Evolutionary conservation across 2,888 invertebrate species (phyloP), one percentile per base, ranked within the genome.

Genomic region (Scaptomyza parva): DNA sequence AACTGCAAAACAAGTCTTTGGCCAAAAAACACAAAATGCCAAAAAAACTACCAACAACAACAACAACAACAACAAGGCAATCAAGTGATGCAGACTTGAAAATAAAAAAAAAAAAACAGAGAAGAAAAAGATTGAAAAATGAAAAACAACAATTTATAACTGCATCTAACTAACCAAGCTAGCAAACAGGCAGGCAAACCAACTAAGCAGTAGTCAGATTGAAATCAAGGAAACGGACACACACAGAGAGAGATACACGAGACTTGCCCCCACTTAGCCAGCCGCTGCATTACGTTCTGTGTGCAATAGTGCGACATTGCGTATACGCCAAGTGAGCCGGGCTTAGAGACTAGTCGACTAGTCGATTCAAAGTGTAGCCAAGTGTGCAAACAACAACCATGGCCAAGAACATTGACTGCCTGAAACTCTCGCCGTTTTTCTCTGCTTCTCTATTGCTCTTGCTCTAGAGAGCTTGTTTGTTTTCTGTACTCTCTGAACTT

Each of bases 351-450:
- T 45, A 17, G 17, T n/a, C n/a, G n/a, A 20, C n/a, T 52, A 22
- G 53, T 18, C n/a, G n/a, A 39, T 40, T 59, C 58, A 60, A 70
- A 68, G 61, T 17, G 17, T 85, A 82, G 69, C 72, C 88, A 72
- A 81, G 62, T 86, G 80, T 70, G 86, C 84, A 80, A 88, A 66
- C 69, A 87, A 57, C 78, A 72, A 64, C 88, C 83, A 84, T 84
- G 84, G 88, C 83, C 83, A 88, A 84, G 88, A 84, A 84, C 88
- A 78, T 71, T 66, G 52, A 60, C 67, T 51, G 45, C 11, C 60
- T 55, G 30, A 14, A 22, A 7, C 45, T 9, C 43, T 22, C 37
- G 4, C 22, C 18, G 17, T 22, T 17, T 22, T n/a, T 30, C 11
- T 18, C 39, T 37, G 17, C 18, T 18, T 24, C 11, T 26, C 39